Evolutionary conservation across 2,888 invertebrate species (phyloP).

Genomic region (Pedicia rivosa): DNA sequence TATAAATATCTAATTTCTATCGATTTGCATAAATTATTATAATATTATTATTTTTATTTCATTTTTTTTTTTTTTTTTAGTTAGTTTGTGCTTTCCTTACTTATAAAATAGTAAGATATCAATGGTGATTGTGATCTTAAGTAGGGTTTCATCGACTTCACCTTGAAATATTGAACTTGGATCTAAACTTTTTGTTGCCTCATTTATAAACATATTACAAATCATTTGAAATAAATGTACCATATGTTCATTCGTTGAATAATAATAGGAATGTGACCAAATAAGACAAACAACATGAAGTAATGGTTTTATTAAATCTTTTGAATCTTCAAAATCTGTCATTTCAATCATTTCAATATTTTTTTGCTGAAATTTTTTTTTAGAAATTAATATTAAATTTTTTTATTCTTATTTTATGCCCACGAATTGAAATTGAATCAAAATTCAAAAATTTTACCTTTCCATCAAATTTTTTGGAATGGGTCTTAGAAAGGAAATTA

Average conservation of each 20-base stretch:
- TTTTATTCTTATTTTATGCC: neutral
- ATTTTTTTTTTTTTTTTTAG: too few relatives aligned
- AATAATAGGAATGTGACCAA: conserved; percentile 74
- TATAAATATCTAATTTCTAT: too few relatives aligned
- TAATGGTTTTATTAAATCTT: conserved; percentile 43
- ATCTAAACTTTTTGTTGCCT: conserved; percentile 56
- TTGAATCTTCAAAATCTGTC: conserved; percentile 48
- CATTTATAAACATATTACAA: conserved; percentile 64
- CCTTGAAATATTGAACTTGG: conserved; percentile 72
- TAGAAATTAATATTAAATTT: neutral
- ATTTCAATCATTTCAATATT: conserved; percentile 57
- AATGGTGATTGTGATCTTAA: conserved; percentile 38
- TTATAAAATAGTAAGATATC: conserved; percentile 37
- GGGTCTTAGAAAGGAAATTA: too few relatives aligned
- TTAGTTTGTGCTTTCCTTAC: conserved; percentile 25
- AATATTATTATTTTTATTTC: too few relatives aligned
- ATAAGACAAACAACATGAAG: conserved; percentile 66
- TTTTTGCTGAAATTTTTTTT: conserved; percentile 19
- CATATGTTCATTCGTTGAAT: conserved; percentile 45
- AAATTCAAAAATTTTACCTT: too few relatives aligned
- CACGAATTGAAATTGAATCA: too few relatives aligned
- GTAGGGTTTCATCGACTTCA: conserved; percentile 58
- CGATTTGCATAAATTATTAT: too few relatives aligned
- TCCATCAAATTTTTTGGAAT: too few relatives aligned
- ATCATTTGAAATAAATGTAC: conserved; percentile 61